Conservation (phyloP, 2,888 invertebrate genomes). For the Liopterus haemorrhoidalis region DNA sequence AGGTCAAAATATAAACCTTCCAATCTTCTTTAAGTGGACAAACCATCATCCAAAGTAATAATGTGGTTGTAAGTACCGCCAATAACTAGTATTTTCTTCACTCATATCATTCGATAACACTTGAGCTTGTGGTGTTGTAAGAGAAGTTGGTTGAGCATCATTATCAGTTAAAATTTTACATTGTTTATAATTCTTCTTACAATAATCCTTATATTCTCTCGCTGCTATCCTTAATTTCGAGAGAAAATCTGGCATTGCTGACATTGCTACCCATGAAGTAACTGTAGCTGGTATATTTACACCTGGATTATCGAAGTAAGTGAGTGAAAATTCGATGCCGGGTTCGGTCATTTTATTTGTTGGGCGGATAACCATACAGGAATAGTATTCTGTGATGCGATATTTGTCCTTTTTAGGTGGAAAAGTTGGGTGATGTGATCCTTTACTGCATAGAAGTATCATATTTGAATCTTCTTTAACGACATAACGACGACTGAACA, state of each 20-base stretch:
- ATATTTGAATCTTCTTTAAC: slow-evolving; percentile 54
- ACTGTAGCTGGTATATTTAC: slow-evolving; percentile 66
- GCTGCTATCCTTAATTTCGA: slow-evolving; percentile 65
- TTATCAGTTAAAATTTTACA: background rate
- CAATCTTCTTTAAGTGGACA: too few species aligned
- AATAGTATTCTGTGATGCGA: slow-evolving; percentile 77
- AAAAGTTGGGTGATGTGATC: slow-evolving; percentile 62
- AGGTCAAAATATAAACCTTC: too few species aligned
- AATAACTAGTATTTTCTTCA: slow-evolving; percentile 43
- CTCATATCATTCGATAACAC: background rate
- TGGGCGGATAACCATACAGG: slow-evolving; percentile 77
- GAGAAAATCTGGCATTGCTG: slow-evolving; percentile 73
- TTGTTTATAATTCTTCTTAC: slow-evolving; percentile 33
- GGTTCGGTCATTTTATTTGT: slow-evolving; percentile 53
- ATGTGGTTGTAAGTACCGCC: slow-evolving; percentile 54
- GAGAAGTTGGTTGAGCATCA: background rate
- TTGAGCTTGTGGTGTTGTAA: background rate
- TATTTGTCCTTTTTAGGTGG: slow-evolving; percentile 63
- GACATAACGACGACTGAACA: slow-evolving; percentile 66
- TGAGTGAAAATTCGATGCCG: slow-evolving; percentile 76
- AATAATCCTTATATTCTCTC: slow-evolving; percentile 54
- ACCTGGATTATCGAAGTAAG: slow-evolving; percentile 85
- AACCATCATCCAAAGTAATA: slow-evolving; percentile 49
- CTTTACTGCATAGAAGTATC: slow-evolving; percentile 61
- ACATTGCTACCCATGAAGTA: slow-evolving; percentile 67